Conservation (phyloP, 2,797 vertebrate species). For the Halcyon chelicuti region DNA sequence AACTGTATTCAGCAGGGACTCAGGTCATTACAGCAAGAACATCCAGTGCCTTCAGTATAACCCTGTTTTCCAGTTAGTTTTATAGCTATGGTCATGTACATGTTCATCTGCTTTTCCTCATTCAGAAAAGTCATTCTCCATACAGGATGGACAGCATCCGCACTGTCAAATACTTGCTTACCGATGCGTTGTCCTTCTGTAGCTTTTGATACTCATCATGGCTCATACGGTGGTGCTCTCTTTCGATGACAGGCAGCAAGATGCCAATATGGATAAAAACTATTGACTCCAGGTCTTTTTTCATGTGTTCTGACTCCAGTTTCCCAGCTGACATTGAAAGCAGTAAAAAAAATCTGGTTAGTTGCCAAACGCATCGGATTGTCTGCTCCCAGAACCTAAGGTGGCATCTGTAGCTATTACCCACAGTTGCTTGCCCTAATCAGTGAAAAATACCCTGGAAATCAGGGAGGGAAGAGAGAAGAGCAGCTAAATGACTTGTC, state of each 20-base stretch:
- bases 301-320: not conserved
- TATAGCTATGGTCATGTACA: not conserved
- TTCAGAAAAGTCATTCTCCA: not conserved
- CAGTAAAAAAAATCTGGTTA: not conserved
- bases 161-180: not conserved
- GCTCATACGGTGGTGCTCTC: not conserved
- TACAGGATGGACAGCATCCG: not conserved
- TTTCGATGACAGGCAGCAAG: not conserved
- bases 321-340: not conserved
- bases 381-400: not conserved
- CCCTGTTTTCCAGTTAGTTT: not conserved
- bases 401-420: not conserved
- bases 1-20: not conserved
- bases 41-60: not conserved
- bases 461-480: not conserved
- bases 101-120: not conserved
- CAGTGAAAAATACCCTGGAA: not conserved
- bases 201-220: not conserved
- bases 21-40: not conserved
- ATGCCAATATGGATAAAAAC: not conserved
- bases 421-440: not conserved
- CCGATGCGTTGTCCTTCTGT: not conserved
- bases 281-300: not conserved
- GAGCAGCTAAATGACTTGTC: not conserved
- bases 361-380: fast-evolving